A percentile compares a stretch with the other conserved stretches of the same genome.
These are phyloP conservation scores for Phodopus roborovskii DNA, from an alignment of 2,113 vertebrate genomes.

Conservation along the genomic window DNA sequence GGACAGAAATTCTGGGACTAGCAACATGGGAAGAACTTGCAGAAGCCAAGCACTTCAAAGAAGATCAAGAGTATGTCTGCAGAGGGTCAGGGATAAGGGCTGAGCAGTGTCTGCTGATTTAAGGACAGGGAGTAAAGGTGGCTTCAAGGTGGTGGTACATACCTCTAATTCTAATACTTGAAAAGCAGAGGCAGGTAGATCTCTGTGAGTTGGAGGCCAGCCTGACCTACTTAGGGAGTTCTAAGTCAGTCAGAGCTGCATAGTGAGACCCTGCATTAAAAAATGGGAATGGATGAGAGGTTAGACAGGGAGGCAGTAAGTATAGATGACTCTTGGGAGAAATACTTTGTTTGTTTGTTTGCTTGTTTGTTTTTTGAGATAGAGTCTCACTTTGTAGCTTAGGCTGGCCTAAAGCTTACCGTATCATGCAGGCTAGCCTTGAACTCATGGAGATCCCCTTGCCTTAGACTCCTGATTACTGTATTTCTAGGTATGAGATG, in stretches of 20 bases:
- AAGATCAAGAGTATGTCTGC: neutral
- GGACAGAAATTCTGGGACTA: neutral
- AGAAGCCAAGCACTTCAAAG: neutral
- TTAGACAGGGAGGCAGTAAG: neutral
- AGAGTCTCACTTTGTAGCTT: neutral
- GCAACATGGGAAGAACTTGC: neutral
- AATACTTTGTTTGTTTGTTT: neutral
- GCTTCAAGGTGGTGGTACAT: neutral
- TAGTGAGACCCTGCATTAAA: neutral
- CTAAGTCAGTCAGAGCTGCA: neutral
- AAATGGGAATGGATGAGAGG: neutral
- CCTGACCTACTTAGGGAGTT: neutral
- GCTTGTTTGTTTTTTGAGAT: neutral
- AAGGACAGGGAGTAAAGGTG: neutral
- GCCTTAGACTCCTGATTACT: neutral
- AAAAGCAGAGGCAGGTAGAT: neutral
- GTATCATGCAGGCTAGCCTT: neutral
- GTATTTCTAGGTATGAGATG: neutral
- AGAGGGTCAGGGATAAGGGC: neutral
- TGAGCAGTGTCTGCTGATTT: neutral
- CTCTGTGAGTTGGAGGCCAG: neutral
- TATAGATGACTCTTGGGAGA: neutral
- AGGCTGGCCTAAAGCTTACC: neutral
- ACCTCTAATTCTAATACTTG: neutral
- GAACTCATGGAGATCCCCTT: too few relatives aligned